These are phyloP conservation scores for Tinamus guttatus DNA, from an alignment of 2,113 vertebrate species.

Conservation along the genomic window DNA sequence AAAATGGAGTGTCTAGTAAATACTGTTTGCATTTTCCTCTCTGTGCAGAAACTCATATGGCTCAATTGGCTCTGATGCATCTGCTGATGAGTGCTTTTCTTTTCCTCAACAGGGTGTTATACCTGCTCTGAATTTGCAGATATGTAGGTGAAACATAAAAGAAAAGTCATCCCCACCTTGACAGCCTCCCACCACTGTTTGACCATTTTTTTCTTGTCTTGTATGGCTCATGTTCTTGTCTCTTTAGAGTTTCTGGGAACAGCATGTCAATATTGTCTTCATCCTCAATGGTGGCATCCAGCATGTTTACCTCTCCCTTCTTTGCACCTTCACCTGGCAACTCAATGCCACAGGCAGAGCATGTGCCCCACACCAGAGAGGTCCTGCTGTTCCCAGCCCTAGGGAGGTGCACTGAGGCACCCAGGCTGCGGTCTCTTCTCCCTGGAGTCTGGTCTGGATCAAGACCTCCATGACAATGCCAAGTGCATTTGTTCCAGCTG, in stretches of 20 bases:
- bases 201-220: neutral
- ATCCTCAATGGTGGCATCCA: neutral
- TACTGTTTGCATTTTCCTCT: neutral
- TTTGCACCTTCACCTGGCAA: neutral
- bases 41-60: neutral
- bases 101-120: neutral
- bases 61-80: neutral
- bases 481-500: rapidly evolving
- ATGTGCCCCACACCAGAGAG: neutral
- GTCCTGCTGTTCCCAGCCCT: neutral
- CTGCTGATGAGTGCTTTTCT: neutral
- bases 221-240: neutral
- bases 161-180: neutral
- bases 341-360: neutral
- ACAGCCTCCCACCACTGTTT: neutral
- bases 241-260: neutral
- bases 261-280: neutral
- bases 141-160: neutral
- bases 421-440: neutral
- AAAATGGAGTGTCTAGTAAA: neutral
- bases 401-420: neutral
- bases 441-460: neutral
- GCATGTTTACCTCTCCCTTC: neutral
- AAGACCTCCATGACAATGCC: neutral
- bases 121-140: neutral